Base-by-base conservation (phyloP, 1,140 invertebrate genomes). In the Lepidurus packardi region DNA sequence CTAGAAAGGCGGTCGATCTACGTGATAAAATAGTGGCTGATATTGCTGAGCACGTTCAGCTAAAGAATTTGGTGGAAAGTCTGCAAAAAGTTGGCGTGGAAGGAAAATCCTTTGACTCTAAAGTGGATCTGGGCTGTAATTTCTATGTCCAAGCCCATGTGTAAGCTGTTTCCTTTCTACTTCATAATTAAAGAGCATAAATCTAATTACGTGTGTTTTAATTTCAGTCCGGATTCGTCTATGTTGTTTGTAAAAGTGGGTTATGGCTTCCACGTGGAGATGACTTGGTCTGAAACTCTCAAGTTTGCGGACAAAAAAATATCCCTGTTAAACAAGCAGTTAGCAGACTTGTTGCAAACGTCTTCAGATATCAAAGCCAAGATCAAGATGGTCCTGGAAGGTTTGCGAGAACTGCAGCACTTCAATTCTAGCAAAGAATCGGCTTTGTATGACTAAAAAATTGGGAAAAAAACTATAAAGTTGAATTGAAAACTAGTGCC, bases 111-210 rank as follows among this genome's bases (percentile, higher is more conserved):
- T 89, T 93, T 45, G 94, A 94, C 83, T 92, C 92, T 0, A 90
- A 94, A 87, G 86, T 94, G 25, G 92, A 94, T 82, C 82, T 93
- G 43, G 92, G 93, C 24, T 91, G 91, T 81, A 92, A 91, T 84
- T 90, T 92, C 74, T 92, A 91, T 81, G 88, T 92, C 82, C 88
- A 92, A 83, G 91, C 91, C 53, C 87, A 89, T 80, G 90, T 93
- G 83, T 78, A 78, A 75, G 73, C 43, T 43, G 16, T 9, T 10
- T 21, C 4, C 10, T 78, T 77, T 78, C 41, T 5, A 11, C 25
- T 75, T 13, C 9, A 21, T 34, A 21, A 10, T 73, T 24, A 25
- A 9, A 8, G 16, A 77, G 16, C 7, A 16, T 11, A 10, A 6
- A 11, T 73, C 8, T 24, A 65, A 73, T 10, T 21, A 77, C n/a